These are phyloP conservation scores for Zygogramma bicolorata DNA, from an alignment of 2,888 invertebrate genomes.

Conservation along the genomic window DNA sequence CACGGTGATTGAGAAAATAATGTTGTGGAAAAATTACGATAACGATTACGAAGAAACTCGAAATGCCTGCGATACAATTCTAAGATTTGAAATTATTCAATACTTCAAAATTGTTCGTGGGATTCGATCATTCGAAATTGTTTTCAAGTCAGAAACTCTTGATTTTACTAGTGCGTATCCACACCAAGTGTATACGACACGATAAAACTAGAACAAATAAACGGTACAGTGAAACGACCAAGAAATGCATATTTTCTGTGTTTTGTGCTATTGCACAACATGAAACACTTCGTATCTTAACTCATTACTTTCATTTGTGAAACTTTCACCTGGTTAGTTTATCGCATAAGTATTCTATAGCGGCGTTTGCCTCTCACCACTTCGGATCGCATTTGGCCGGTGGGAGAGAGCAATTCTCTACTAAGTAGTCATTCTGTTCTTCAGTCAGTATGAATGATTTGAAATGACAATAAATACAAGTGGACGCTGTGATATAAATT, in stretches of 20 bases:
- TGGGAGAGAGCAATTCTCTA: not conserved
- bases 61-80: no score
- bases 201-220: not conserved
- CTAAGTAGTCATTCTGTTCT: not conserved
- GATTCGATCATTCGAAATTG: not conserved
- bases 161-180: no score
- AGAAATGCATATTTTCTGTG: not conserved
- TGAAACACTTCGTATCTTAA: not conserved
- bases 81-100: no score
- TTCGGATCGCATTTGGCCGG: not conserved
- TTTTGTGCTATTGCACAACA: not conserved
- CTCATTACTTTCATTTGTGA: slow-evolving; percentile 15
- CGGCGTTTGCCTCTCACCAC: not conserved
- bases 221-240: not conserved
- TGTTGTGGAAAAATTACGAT: no score
- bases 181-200: no score
- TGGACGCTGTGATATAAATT: not conserved
- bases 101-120: no score
- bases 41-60: no score
- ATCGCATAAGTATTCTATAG: not conserved
- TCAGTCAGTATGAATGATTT: not conserved
- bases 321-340: slow-evolving; percentile 19
- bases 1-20: no score
- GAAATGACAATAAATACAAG: not conserved
- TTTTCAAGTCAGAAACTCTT: no score